Conservation (phyloP, 2,797 vertebrate genomes). For the Enteromius trimaculatus region DNA sequence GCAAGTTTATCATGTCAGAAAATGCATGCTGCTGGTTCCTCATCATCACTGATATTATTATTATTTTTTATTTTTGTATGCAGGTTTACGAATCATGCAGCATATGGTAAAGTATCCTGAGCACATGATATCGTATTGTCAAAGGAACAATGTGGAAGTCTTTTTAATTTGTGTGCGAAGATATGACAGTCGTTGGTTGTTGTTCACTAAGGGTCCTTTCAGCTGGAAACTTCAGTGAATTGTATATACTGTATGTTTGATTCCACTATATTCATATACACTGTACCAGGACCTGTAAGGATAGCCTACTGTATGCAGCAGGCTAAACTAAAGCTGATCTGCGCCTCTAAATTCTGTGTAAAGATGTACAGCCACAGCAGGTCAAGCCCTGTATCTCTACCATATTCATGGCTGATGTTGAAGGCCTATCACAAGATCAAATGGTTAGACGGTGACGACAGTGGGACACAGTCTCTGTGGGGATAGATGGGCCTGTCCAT, state of each 20-base stretch:
- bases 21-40: neutral
- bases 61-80: too few species aligned
- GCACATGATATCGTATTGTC: neutral
- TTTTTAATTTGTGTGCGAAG: neutral
- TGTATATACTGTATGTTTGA: neutral
- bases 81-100: neutral
- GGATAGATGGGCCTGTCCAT: conserved; percentile 23
- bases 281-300: neutral
- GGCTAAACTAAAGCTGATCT: neutral
- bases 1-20: neutral
- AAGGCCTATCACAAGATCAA: conserved; percentile 42
- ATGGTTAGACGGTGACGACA: conserved; percentile 22
- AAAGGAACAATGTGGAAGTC: neutral
- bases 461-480: conserved; percentile 26
- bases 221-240: neutral
- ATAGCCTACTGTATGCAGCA: neutral
- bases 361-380: neutral
- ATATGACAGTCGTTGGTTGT: neutral
- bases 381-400: neutral
- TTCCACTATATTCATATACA: neutral
- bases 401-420: neutral
- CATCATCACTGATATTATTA: too few species aligned
- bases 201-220: neutral
- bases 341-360: neutral
- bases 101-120: neutral